Evolutionary conservation across 37 sponge, comb jelly and placozoan species (phyloP).

Genomic region (Crambe crambe): DNA sequence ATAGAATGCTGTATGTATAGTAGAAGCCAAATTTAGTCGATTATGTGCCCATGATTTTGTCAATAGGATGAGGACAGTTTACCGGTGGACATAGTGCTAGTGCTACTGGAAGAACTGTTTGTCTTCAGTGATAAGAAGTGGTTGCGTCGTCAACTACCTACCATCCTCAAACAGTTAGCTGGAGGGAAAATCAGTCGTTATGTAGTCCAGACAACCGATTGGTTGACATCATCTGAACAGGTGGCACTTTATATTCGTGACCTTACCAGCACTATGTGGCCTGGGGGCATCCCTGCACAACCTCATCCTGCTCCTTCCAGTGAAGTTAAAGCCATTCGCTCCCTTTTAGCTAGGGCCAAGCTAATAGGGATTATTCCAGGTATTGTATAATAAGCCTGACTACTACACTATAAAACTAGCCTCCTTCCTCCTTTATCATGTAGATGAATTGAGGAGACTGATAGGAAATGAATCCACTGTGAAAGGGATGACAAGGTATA

Average conservation of each 20-base stretch:
- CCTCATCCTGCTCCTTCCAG: neutral
- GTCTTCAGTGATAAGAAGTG: conserved; percentile 50
- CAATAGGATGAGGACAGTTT: conserved; percentile 74
- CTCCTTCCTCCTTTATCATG: neutral
- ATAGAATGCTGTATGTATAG: too few species aligned
- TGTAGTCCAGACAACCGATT: conserved; percentile 42
- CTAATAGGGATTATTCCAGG: conserved; percentile 74
- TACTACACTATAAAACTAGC: neutral
- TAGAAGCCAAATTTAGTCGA: too few species aligned
- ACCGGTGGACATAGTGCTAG: conserved; percentile 49
- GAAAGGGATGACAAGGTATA: conserved; percentile 49
- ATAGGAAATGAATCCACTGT: conserved; percentile 38
- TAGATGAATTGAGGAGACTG: conserved; percentile 59
- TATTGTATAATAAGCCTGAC: neutral
- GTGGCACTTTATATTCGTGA: conserved; percentile 39
- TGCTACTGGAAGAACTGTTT: conserved; percentile 70
- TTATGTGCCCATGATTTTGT: too few species aligned
- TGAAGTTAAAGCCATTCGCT: conserved; percentile 5
- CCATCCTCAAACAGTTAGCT: conserved; percentile 55
- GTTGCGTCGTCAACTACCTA: conserved; percentile 58
- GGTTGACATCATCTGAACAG: conserved; percentile 55
- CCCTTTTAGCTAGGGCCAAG: conserved; percentile 53
- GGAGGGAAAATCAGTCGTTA: conserved; percentile 58
- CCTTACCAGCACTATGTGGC: conserved; percentile 61
- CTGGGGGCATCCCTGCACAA: conserved; percentile 31